Conservation (phyloP, 2,113 vertebrate species). For the Strix uralensis region DNA sequence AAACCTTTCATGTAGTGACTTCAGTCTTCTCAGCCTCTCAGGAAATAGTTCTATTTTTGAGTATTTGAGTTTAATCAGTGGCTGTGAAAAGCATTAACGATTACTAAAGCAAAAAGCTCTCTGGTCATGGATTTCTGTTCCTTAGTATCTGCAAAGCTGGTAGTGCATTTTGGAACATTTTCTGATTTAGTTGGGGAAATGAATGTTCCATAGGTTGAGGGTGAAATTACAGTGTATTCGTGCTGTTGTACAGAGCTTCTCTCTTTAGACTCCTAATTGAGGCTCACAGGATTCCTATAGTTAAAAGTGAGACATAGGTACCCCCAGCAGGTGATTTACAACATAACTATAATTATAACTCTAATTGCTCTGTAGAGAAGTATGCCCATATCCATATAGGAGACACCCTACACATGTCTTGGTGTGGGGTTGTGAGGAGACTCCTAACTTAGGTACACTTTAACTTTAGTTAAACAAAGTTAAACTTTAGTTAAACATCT, state of each 20-base stretch:
- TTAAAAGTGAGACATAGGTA: not conserved
- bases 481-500: not conserved
- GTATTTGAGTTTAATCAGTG: not conserved
- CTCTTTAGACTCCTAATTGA: not conserved
- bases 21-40: slow-evolving; percentile 10
- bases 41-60: not conserved
- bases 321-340: not conserved
- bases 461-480: too few relatives aligned
- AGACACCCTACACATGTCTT: not conserved
- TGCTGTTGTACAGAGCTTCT: not conserved
- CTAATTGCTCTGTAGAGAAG: not conserved
- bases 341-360: not conserved
- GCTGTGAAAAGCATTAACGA: not conserved
- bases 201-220: not conserved
- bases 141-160: not conserved
- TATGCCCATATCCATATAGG: accelerated
- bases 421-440: not conserved
- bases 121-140: not conserved
- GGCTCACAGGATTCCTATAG: not conserved
- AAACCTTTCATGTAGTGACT: slow-evolving; percentile 1
- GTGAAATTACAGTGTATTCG: not conserved
- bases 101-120: not conserved
- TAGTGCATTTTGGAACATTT: not conserved
- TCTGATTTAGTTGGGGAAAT: not conserved
- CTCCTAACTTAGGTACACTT: not conserved